Conservation (phyloP, 2,888 invertebrate species). For the Volucella inanis region DNA sequence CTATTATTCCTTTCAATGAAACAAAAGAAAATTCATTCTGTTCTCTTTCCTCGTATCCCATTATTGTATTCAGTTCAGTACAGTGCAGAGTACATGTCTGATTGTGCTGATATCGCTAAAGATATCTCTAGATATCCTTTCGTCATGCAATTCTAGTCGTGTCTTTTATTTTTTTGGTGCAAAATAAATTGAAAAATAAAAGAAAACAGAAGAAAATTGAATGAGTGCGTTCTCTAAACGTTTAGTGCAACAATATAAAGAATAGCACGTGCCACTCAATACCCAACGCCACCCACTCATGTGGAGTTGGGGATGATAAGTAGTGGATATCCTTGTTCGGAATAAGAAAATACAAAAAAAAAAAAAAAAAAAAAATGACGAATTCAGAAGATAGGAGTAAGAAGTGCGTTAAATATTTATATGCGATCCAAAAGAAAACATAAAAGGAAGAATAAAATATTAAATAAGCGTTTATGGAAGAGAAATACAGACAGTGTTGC, state of each 20-base stretch:
- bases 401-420: slow-evolving; percentile 72
- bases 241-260: background rate
- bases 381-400: slow-evolving; percentile 35
- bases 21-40: background rate
- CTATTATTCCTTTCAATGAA: background rate
- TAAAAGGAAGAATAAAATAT: slow-evolving; percentile 69
- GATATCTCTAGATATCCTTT: no score
- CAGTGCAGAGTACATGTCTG: no score
- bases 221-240: slow-evolving; percentile 23
- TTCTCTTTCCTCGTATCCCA: no score
- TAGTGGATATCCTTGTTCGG: slow-evolving; percentile 16
- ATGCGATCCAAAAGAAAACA: slow-evolving; percentile 65
- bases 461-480: slow-evolving; percentile 54
- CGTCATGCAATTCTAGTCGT: background rate
- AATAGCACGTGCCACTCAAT: background rate
- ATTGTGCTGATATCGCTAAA: no score
- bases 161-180: background rate
- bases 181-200: slow-evolving; percentile 23
- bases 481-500: background rate
- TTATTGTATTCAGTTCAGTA: no score
- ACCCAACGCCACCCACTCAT: background rate
- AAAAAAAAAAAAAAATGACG: slow-evolving; percentile 51
- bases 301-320: background rate
- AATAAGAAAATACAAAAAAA: slow-evolving; percentile 43
- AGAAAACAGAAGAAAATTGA: slow-evolving; percentile 34